phyloP scores from a whole-genome alignment of 2,888 invertebrate species.

The Ypsolopha sequella region DNA sequence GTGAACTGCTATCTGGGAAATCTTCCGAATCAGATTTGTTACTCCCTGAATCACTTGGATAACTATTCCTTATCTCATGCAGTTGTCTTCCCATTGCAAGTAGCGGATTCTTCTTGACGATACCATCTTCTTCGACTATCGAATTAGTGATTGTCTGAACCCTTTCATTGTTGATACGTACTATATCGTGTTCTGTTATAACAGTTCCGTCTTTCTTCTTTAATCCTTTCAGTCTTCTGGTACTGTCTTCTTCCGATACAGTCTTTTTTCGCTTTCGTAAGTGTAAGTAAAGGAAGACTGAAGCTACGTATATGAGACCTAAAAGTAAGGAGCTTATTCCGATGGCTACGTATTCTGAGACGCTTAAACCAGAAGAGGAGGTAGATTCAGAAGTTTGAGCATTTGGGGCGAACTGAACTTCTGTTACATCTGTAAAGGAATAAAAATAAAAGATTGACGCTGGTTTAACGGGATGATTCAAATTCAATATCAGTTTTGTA shows the following conservation, averaged over 20 bases:
- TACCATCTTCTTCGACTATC: constrained; percentile 69
- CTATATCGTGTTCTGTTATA: constrained; percentile 56
- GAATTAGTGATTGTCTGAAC: constrained; percentile 40
- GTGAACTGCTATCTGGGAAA: constrained; percentile 49
- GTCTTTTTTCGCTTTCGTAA: constrained; percentile 75
- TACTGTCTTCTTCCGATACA: constrained; percentile 54
- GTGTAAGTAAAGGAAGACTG: constrained; percentile 85
- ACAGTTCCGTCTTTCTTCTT: constrained; percentile 52
- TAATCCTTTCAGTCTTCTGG: constrained; percentile 25
- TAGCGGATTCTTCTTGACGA: constrained; percentile 84
- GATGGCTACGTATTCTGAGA: constrained; percentile 86
- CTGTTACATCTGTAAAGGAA: constrained; percentile 76
- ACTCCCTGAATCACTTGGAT: constrained; percentile 66
- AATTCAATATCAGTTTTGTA: background rate
- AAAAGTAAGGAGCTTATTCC: constrained; percentile 86
- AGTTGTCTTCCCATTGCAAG: constrained; percentile 75
- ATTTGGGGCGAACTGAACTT: constrained; percentile 81
- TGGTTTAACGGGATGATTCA: background rate
- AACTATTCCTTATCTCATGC: constrained; percentile 50
- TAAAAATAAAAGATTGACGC: background rate
- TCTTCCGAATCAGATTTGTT: constrained; percentile 77
- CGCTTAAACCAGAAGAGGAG: constrained; percentile 73
- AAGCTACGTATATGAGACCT: constrained; percentile 89
- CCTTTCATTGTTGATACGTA: constrained; percentile 55
- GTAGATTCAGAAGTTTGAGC: constrained; percentile 69